Conservation (phyloP, 2,113 vertebrate species). For the Nymphicus hollandicus region DNA sequence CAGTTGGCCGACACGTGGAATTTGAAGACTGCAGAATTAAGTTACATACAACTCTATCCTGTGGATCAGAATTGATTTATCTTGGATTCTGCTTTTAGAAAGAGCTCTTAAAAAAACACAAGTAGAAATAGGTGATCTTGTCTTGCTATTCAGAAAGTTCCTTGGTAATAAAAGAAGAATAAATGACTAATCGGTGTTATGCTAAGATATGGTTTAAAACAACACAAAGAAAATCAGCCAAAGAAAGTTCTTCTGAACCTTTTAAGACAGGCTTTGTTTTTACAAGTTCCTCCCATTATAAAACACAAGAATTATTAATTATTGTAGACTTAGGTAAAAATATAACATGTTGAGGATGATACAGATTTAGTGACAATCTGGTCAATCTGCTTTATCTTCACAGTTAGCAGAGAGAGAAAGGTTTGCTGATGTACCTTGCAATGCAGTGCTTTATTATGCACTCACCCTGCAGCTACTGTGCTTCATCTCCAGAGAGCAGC, state of each 20-base stretch:
- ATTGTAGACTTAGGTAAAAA: background rate
- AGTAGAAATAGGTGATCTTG: background rate
- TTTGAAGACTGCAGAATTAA: background rate
- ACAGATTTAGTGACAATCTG: background rate
- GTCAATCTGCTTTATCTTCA: background rate
- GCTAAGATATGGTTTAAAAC: background rate
- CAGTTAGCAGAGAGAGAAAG: background rate
- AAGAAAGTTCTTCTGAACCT: background rate
- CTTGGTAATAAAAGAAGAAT: background rate
- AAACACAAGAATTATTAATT: background rate
- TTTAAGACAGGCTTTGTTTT: background rate
- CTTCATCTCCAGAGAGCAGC: background rate
- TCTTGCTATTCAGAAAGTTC: background rate
- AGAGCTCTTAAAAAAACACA: background rate
- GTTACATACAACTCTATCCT: background rate
- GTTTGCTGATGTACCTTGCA: rapidly evolving
- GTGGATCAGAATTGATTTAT: background rate
- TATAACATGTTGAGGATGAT: background rate
- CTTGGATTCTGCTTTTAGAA: background rate
- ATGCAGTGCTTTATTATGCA: background rate
- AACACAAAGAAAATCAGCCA: background rate
- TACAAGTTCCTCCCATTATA: background rate
- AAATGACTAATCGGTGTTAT: background rate
- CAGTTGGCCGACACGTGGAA: background rate
- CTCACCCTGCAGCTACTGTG: background rate